Evolutionary conservation across 2,888 invertebrate species (phyloP), one percentile per base, ranked within the genome.

Genomic region (Lacanobia wlatinum): DNA sequence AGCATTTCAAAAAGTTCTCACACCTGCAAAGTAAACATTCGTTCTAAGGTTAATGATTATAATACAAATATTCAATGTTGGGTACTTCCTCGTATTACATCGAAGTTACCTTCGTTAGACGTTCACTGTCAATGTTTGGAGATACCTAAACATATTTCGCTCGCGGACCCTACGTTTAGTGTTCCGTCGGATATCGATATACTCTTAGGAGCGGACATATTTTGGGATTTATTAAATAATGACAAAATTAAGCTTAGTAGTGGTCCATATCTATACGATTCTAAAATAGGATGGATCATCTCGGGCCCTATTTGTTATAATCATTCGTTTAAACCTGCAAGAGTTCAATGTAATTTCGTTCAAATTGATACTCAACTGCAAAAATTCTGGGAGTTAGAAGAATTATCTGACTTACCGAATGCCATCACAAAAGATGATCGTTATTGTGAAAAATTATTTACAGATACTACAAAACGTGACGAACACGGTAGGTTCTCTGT

Each of bases 1-100:
- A 40, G 21, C 8, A 60, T 77, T n/a, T 63, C 60, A 60, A 63
- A 73, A 28, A 28, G 62, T 48, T 63, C 50, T 58, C 53, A 71
- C 40, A 53, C 53, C 43, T 65, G 70, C 16, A 60, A 65, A 16
- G 9, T 60, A n/a, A 64, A 60, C 9, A 60, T 71, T n/a, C 64
- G 64, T 60, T 71, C 64, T 18, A 71, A 50, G 50, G 50, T 50
- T 9, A 50, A 50, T 50, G 50, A 50, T 2, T 62, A 52, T 21
- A 55, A 40, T 40, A 72, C 38, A 8, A 21, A 46, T 28, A 34
- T 72, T 7, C 64, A 71, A 38, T 71, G 71, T 23, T 61, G 9
- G 7, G 56, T 63, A 23, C 48, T 72, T 6, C 61, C 66, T 10
- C 8, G 50, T 7, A 70, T 70, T 40, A 70, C 63, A 43, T 63